These are phyloP conservation scores for Salpingus planirostris DNA, from an alignment of 2,888 invertebrate genomes.

Conservation along the genomic window DNA sequence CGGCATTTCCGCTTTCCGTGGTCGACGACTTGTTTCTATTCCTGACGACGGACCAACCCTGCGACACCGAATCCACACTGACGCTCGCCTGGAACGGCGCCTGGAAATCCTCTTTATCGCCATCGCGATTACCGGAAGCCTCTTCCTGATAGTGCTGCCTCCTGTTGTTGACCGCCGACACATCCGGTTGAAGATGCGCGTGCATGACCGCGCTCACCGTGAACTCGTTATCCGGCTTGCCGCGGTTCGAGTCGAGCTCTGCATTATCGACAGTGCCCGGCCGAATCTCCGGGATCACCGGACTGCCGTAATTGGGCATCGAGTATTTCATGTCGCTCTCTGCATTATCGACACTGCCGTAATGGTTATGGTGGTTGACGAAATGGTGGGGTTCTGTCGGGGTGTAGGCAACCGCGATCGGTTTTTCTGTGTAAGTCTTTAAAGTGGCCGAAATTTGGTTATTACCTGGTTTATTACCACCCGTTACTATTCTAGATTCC, in stretches of 20 bases:
- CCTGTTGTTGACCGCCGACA: constrained; percentile 6
- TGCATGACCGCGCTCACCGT: constrained; percentile 41
- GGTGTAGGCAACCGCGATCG: constrained; percentile 57
- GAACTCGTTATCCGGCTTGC: constrained; percentile 27
- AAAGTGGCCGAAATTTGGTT: constrained; percentile 38
- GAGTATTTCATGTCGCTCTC: constrained; percentile 34
- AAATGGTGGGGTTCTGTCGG: constrained; percentile 46
- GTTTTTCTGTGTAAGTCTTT: constrained; percentile 46
- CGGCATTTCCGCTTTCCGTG: constrained; percentile 22
- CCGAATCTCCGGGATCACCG: constrained; percentile 45
- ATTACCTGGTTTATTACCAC: constrained; percentile 18
- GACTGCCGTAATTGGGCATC: constrained; percentile 42
- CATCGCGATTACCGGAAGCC: constrained; percentile 7
- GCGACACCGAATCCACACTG: constrained; percentile 49
- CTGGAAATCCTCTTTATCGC: constrained; percentile 46
- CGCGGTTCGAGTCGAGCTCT: constrained; percentile 13
- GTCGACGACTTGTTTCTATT: constrained; percentile 27
- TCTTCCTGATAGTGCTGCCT: constrained; percentile 15
- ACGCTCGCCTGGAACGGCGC: constrained; percentile 62
- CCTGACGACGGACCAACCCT: constrained; percentile 55
- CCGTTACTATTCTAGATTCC: constrained; percentile 42
- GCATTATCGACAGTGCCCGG: constrained; percentile 26
- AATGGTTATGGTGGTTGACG: too few relatives aligned
- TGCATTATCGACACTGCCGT: too few relatives aligned
- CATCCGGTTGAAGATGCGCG: constrained; percentile 29